phyloP scores from a whole-genome alignment of 2,888 invertebrate genomes.

The Melieria crassipennis region DNA sequence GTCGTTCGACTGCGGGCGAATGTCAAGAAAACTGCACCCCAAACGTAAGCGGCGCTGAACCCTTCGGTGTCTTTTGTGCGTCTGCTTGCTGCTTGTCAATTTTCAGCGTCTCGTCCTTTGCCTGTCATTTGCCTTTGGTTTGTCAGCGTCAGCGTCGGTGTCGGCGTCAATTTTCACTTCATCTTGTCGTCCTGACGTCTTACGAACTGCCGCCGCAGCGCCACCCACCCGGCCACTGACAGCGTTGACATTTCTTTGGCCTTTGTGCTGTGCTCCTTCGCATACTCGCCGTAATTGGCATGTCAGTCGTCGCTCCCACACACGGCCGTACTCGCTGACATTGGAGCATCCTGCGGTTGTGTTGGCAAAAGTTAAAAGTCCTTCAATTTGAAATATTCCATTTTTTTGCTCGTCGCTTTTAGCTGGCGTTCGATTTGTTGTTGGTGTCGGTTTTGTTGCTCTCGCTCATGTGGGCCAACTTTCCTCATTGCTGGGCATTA shows the following conservation, averaged over 20 bases:
- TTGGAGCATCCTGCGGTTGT: slow-evolving; percentile 1
- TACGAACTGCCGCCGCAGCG: no score
- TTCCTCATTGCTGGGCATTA: slow-evolving; percentile 3
- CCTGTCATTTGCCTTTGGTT: no score
- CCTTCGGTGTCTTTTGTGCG: no score
- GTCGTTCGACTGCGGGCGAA: no score
- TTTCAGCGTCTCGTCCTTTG: no score
- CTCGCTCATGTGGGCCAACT: background rate
- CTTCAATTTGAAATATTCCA: slow-evolving; percentile 4
- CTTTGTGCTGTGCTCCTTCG: background rate
- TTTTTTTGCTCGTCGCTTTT: background rate
- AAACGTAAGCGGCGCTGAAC: no score
- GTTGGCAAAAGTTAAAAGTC: slow-evolving; percentile 24
- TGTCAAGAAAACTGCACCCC: no score
- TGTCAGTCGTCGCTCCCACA: slow-evolving; percentile 13
- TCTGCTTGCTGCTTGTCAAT: no score
- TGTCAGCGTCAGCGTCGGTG: no score
- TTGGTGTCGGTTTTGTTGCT: background rate
- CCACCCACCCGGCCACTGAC: no score
- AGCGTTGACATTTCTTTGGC: background rate
- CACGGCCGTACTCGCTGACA: background rate
- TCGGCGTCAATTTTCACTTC: no score
- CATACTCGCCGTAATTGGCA: slow-evolving; percentile 19
- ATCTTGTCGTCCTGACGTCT: no score
- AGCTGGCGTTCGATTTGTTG: background rate